phyloP scores from a whole-genome alignment of 2,797 vertebrate species.

The Phyllotis vaccarum region DNA sequence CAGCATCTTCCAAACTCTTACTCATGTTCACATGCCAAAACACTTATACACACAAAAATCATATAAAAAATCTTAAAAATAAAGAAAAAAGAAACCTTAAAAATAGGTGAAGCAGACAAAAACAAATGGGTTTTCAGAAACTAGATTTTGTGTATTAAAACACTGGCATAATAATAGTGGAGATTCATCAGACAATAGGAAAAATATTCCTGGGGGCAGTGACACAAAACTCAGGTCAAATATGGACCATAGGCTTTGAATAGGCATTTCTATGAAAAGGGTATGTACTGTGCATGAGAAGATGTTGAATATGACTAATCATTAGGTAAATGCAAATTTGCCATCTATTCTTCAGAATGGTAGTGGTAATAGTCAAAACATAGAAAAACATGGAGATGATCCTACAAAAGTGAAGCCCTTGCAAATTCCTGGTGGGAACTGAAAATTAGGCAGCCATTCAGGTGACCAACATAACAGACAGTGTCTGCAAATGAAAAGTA shows the following conservation, averaged over 20 bases:
- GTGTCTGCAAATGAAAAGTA: background rate
- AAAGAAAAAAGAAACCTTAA: background rate
- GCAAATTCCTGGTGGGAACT: background rate
- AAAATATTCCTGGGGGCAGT: background rate
- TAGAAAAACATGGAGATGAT: background rate
- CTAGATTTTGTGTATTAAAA: background rate
- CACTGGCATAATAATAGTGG: background rate
- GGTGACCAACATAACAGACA: background rate
- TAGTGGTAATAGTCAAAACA: background rate
- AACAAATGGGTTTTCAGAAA: background rate
- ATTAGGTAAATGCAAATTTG: background rate
- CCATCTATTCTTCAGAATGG: background rate
- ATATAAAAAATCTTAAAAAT: too few species aligned
- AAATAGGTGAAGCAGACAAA: background rate
- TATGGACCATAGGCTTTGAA: background rate
- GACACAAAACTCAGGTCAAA: background rate
- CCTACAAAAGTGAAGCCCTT: background rate
- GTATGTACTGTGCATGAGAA: background rate
- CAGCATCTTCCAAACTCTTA: background rate
- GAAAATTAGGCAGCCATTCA: background rate
- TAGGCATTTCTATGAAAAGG: background rate
- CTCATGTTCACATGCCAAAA: background rate
- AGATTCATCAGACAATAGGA: too few species aligned
- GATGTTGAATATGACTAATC: background rate
- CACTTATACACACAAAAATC: background rate